A percentile compares a stretch with the other conserved stretches of the same genome.
Evolutionary conservation across 2,888 invertebrate genomes (phyloP).

Genomic region (Melolontha melolontha): DNA sequence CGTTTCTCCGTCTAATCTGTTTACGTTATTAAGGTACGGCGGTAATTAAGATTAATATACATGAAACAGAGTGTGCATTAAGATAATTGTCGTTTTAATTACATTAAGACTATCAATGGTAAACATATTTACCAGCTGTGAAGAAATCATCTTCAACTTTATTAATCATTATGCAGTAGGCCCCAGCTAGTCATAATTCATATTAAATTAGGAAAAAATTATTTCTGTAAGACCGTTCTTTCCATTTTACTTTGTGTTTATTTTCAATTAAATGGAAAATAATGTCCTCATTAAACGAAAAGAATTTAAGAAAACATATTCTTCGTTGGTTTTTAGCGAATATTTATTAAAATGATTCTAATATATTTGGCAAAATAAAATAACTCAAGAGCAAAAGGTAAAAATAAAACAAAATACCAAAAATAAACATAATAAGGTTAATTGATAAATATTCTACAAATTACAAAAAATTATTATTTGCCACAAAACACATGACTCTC

Average conservation of each 20-base stretch:
- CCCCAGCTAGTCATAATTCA: constrained; percentile 8
- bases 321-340: no score
- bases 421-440: no score
- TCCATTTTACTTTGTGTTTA: constrained; percentile 1
- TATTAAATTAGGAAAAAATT: constrained; percentile 6
- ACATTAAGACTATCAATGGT: constrained; percentile 37
- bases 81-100: constrained; percentile 42
- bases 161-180: constrained; percentile 28
- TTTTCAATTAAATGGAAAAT: no score
- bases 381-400: no score
- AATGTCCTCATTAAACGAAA: no score
- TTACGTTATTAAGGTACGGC: constrained; percentile 38
- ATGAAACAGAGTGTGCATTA: constrained; percentile 36
- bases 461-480: no score
- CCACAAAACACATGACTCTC: no score
- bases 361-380: no score
- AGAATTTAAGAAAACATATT: no score
- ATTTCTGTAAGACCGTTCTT: background rate
- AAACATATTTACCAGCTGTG: constrained; percentile 31
- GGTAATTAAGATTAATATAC: constrained; percentile 41
- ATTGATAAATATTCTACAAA: no score
- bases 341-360: no score
- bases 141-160: constrained; percentile 32
- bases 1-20: constrained; percentile 33
- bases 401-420: no score